Percentiles rank a stretch among this genome's conserved stretches.
phyloP scores from a whole-genome alignment of 2,113 vertebrate genomes.

The Prolemur simus region DNA sequence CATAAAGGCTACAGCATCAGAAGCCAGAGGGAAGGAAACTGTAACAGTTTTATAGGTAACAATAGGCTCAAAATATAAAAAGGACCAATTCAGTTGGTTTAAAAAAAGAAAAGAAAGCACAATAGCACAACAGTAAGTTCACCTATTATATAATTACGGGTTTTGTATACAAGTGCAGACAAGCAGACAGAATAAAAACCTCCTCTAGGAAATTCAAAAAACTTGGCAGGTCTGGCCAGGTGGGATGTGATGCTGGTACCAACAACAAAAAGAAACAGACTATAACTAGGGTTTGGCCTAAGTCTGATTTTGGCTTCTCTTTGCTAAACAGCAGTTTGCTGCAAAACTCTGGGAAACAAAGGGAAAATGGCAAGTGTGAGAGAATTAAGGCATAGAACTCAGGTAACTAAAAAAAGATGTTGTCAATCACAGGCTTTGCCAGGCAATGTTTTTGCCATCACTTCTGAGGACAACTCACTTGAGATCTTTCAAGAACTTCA shows the following conservation, averaged over 20 bases:
- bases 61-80: slow-evolving; percentile 84
- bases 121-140: slow-evolving; percentile 86
- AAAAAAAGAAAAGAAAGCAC: slow-evolving; percentile 84
- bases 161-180: slow-evolving; percentile 87
- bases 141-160: slow-evolving; percentile 87
- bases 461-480: slow-evolving; percentile 51
- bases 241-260: slow-evolving; percentile 82
- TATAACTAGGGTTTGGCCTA: slow-evolving; percentile 81
- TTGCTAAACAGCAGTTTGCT: slow-evolving; percentile 84
- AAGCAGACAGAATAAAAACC: slow-evolving; percentile 87
- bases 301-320: slow-evolving; percentile 80
- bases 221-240: slow-evolving; percentile 87
- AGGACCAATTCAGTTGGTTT: slow-evolving; percentile 82
- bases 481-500: slow-evolving; percentile 43
- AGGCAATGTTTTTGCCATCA: slow-evolving; percentile 41
- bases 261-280: slow-evolving; percentile 86
- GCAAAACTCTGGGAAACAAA: slow-evolving; percentile 82
- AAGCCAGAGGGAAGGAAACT: slow-evolving; percentile 73
- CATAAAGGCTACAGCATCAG: slow-evolving; percentile 76
- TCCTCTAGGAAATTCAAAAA: slow-evolving; percentile 87
- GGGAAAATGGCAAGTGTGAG: slow-evolving; percentile 73
- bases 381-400: slow-evolving; percentile 76
- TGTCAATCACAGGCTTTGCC: slow-evolving; percentile 55
- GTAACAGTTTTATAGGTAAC: slow-evolving; percentile 82
- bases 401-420: slow-evolving; percentile 50